phyloP scores from a whole-genome alignment of 2,888 invertebrate genomes.

The Strigamia maritima region DNA sequence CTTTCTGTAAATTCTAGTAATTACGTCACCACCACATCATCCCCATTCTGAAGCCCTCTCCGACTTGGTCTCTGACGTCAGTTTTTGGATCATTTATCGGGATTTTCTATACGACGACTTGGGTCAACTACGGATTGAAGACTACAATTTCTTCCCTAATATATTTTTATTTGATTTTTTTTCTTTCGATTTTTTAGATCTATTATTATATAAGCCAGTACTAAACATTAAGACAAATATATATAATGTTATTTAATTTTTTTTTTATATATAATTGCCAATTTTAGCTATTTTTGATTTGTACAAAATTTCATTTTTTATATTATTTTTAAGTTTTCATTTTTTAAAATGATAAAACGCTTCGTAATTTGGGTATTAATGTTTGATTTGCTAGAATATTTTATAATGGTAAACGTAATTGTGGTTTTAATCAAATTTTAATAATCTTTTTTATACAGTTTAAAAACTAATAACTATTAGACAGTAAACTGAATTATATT shows the following conservation, averaged over 20 bases:
- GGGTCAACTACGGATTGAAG: constrained; percentile 9
- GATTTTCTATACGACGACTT: constrained; percentile 5
- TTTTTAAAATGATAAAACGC: background rate
- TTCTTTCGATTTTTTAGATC: background rate
- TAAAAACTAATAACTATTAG: constrained; percentile 18
- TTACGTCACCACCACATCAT: constrained; percentile 34
- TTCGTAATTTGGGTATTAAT: constrained; percentile 10
- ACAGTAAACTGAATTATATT: background rate
- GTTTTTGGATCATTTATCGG: constrained; percentile 21
- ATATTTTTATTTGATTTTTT: background rate
- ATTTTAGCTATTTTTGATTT: background rate
- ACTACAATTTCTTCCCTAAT: background rate
- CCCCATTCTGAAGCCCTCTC: constrained; percentile 25
- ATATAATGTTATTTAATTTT: background rate
- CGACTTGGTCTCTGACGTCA: constrained; percentile 24
- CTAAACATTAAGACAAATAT: background rate
- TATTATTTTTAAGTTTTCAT: background rate
- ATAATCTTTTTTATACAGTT: constrained; percentile 16
- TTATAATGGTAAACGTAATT: constrained; percentile 26
- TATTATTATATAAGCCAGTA: constrained; percentile 23
- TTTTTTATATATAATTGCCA: background rate
- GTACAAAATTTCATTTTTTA: background rate
- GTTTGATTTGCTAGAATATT: constrained; percentile 8
- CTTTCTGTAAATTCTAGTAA: constrained; percentile 28
- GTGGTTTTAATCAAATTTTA: constrained; percentile 15